These are phyloP conservation scores for Enhydra lutris DNA, from an alignment of 2,113 vertebrate genomes.

Conservation along the genomic window DNA sequence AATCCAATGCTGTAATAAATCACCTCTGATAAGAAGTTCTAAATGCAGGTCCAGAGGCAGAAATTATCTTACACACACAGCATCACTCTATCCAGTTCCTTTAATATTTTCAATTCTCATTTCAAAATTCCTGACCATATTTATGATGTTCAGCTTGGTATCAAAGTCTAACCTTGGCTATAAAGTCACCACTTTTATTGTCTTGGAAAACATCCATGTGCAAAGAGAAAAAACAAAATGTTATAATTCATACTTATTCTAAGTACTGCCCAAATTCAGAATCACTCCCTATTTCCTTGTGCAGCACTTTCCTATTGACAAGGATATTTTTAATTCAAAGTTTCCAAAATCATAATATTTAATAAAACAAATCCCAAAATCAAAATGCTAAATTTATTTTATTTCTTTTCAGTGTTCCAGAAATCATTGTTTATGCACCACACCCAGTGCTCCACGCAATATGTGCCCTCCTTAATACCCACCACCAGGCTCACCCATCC, in stretches of 20 bases:
- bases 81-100: not conserved
- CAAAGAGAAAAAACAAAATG: slow-evolving; percentile 63
- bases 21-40: not conserved
- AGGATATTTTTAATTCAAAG: slow-evolving; percentile 41
- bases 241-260: slow-evolving; percentile 45
- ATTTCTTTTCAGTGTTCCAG: not conserved
- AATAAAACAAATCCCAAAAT: slow-evolving; percentile 24
- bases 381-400: slow-evolving; percentile 19
- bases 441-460: no score
- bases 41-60: not conserved
- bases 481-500: no score
- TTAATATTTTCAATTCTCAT: slow-evolving; percentile 26
- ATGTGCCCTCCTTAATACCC: no score
- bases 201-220: slow-evolving; percentile 58
- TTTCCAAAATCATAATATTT: slow-evolving; percentile 23
- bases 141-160: slow-evolving; percentile 50
- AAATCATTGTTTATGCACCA: no score
- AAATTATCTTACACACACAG: not conserved
- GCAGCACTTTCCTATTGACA: not conserved
- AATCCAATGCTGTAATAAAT: not conserved
- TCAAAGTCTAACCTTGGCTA: slow-evolving; percentile 52
- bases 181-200: slow-evolving; percentile 59
- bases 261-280: not conserved
- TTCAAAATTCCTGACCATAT: slow-evolving; percentile 27
- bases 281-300: not conserved